Evolutionary conservation across 2,888 invertebrate species (phyloP).

Genomic region (Diadegma fenestrale): DNA sequence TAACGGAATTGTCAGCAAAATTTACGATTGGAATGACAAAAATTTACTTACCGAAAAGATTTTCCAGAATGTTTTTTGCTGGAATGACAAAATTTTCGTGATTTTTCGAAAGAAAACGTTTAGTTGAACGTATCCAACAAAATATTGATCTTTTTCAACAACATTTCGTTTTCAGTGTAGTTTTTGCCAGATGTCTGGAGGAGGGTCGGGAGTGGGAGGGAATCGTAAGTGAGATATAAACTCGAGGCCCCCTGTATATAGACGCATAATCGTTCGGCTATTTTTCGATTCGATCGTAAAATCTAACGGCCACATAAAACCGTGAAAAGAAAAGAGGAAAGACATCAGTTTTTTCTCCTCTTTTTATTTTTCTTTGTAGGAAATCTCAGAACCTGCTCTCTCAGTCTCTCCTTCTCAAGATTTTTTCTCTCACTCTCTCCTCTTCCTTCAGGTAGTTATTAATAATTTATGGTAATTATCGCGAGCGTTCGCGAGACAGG

Average conservation of each 20-base stretch:
- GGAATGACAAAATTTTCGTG: too few species aligned
- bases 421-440: conserved; percentile 43
- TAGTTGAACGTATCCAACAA: too few species aligned
- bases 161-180: too few species aligned
- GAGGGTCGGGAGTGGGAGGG: conserved; percentile 38
- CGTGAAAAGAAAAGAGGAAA: conserved; percentile 79
- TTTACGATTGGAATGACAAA: too few species aligned
- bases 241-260: conserved; percentile 71
- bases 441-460: conserved; percentile 78
- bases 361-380: conserved; percentile 30
- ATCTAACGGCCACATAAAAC: conserved; percentile 83
- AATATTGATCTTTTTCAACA: too few species aligned
- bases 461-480: conserved; percentile 84
- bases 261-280: conserved; percentile 77
- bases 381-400: conserved; percentile 43
- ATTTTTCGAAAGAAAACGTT: too few species aligned
- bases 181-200: too few species aligned
- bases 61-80: too few species aligned
- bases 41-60: too few species aligned
- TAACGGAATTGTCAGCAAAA: too few species aligned
- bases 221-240: conserved; percentile 67
- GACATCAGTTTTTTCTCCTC: conserved; percentile 28
- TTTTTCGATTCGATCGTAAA: conserved; percentile 84
- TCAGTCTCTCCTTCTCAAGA: background rate
- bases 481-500: conserved; percentile 77